Base-by-base conservation (phyloP, 92 coral and sea anemone species). In the Zoanthus solanderi region DNA sequence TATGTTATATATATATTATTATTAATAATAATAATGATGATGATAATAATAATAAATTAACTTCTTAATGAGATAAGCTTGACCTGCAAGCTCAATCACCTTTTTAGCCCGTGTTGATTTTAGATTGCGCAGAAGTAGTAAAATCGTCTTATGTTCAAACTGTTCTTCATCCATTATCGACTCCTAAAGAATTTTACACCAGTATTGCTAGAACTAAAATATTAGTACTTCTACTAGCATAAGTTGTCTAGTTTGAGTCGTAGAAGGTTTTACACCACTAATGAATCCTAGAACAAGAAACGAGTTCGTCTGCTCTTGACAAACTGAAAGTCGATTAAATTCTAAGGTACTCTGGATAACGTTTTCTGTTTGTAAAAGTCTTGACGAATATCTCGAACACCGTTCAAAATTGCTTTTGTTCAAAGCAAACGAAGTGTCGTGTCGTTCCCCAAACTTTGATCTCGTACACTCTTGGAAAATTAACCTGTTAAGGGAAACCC, bases 21-120 rank as follows among this genome's bases (percentile, higher is more conserved):
- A 34, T 34, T 34, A 34, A 34, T 34, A 34, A 34, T 34, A 34
- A 34, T 34, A 34, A 34, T 34, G 3, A 34, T 34, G 3, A 34
- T 34, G 3, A 34, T 34, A 34, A 3, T 34, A 34, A 34, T 69
- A 69, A 69, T 69, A 69, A 69, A 30, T 69, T 69, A 69, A 12
- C 9, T 0, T 10, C 16, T 32, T 30, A 29, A 69, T 69, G 14
- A 69, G 75, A 23, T 34, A 30, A 30, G 75, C 75, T 69, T 29
- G 75, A 16, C 75, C 75, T 69, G 75, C 75, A 31, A 69, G 75
- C 75, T 69, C 15, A 14, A 69, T 69, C 75, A 69, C 9, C 4
- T 50, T 1, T 50, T 6, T 50, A 0, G 16, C 7, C 75, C 4
- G 4, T 13, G 5, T 69, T 69, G 17, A 69, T 6, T 69, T 69